Evolutionary conservation across 2,888 invertebrate genomes (phyloP), one percentile per base, ranked within the genome.

Genomic region (Oscheius onirici): DNA sequence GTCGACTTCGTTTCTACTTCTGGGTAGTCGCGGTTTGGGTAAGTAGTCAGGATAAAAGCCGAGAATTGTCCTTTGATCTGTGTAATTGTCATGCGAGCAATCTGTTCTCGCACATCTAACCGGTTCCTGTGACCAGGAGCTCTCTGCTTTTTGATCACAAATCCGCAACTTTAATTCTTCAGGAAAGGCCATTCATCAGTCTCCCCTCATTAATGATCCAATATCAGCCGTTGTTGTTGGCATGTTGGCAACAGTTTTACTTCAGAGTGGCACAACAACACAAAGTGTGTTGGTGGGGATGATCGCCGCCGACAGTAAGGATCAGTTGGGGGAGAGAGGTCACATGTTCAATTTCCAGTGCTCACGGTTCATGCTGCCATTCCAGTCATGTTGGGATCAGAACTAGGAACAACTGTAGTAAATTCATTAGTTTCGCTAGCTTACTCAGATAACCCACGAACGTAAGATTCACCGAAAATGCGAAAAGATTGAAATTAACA

Each of bases 381-480:
- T 66, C 90, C 90, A 1, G 89, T 91, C 65, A 89, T 91, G 74
- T 90, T 91, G 89, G 91, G 91, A 0, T 89, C 90, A 44, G 91
- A 91, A 79, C 88, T 91, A 72, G 90, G 91, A 34, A 90, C 91
- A 0, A 90, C 90, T 2, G 88, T 91, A 17, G 91, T 91, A 51
- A 91, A 90, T 83, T 90, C 90, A 1, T 87, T 91, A 54, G 90
- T 90, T 11, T 88, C 89, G 6, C 81, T 90, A 73, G 88, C 87
- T 0, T 89, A 90, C 81, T 90, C 83, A 79, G 90, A 68, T 17
- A 73, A 81, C 66, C 78, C 74, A 2, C 72, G 73, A 61, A 75
- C 77, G 69, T 78, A 24, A 60, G 41, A 28, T 15, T 13, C n/a
- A 26, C 3, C 51, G n/a, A 24, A 24, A 63, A 2, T 46, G 46